Base-by-base conservation (phyloP, 2,113 vertebrate species). In the Callionymus lyra region DNA sequence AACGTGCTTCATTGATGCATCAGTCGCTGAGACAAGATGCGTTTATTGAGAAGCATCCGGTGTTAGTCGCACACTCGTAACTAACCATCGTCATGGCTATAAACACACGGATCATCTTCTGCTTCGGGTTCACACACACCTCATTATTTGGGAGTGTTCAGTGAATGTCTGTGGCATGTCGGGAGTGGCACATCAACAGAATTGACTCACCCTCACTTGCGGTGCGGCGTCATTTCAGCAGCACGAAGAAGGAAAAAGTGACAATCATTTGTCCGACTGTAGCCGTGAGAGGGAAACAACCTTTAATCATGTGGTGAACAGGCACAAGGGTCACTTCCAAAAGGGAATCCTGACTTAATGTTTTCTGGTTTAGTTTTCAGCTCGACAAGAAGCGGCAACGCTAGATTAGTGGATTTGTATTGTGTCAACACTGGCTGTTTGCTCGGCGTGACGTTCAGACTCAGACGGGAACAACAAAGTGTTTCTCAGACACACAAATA, bases 351-450 rank as follows among this genome's bases (percentile, higher is more conserved):
- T n/a, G n/a, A n/a, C n/a, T n/a, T n/a, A n/a, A n/a, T n/a, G n/a
- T n/a, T 36, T 17, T 27, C 12, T 42, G 21, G 27, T 44, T 34
- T 21, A 19, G 38, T 49, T 63, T 40, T 6, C 16, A 40, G 11
- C 2, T 44, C 12, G 43, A 57, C 39, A 27, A 6, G 10, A 61
- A 63, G 53, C 47, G 18, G 41, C 44, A 11, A 9, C 39, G 17
- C 12, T 37, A 17, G 5, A 36, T 46, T 12, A 45, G 33, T 35
- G 16, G 18, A 33, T 34, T 11, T 57, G 12, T 70, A 27, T 76
- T 68, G 21, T 63, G 56, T 71, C 56, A 76, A 72, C 70, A 75
- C 12, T 39, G 44, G 59, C 54, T 65, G 66, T 72, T 79, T 74
- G 54, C 51, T 59, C 62, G 48, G 45, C 54, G 37, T 35, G 39